Evolutionary conservation across 2,888 invertebrate genomes (phyloP).

Genomic region (Epinotia ramella): DNA sequence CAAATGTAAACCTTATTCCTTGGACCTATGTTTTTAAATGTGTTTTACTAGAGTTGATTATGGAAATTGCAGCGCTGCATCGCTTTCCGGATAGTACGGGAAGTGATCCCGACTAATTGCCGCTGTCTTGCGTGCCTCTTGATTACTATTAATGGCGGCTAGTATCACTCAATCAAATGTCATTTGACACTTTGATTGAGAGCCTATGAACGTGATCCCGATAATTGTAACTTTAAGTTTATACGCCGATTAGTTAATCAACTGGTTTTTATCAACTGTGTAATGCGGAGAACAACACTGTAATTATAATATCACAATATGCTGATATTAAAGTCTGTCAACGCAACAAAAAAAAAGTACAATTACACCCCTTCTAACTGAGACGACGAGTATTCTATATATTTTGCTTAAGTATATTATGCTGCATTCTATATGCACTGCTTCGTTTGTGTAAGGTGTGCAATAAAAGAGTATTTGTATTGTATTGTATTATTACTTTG

Average conservation of each 20-base stretch:
- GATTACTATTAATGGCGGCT: slow-evolving; percentile 39
- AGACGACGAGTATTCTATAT: too few relatives aligned
- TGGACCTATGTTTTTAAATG: neutral
- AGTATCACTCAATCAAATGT: slow-evolving; percentile 41
- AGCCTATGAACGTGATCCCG: slow-evolving; percentile 15
- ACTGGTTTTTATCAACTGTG: slow-evolving; percentile 19
- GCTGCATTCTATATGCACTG: too few relatives aligned
- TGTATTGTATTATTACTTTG: too few relatives aligned
- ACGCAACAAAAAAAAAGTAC: too few relatives aligned
- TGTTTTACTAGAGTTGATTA: slow-evolving; percentile 13
- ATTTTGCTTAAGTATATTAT: too few relatives aligned
- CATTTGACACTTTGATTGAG: slow-evolving; percentile 43
- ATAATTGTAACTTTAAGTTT: slow-evolving; percentile 23
- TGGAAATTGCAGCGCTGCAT: slow-evolving; percentile 34
- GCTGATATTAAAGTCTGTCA: too few relatives aligned
- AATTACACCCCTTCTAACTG: too few relatives aligned
- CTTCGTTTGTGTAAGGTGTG: too few relatives aligned
- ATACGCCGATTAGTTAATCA: slow-evolving; percentile 21
- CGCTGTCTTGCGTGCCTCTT: slow-evolving; percentile 21
- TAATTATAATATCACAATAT: too few relatives aligned
- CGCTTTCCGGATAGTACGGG: slow-evolving; percentile 40
- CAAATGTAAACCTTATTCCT: neutral
- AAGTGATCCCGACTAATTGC: slow-evolving; percentile 36
- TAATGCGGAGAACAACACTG: too few relatives aligned
- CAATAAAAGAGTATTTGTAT: too few relatives aligned